phyloP scores from a whole-genome alignment of 2,888 invertebrate genomes.

The Dioctria rufipes region DNA sequence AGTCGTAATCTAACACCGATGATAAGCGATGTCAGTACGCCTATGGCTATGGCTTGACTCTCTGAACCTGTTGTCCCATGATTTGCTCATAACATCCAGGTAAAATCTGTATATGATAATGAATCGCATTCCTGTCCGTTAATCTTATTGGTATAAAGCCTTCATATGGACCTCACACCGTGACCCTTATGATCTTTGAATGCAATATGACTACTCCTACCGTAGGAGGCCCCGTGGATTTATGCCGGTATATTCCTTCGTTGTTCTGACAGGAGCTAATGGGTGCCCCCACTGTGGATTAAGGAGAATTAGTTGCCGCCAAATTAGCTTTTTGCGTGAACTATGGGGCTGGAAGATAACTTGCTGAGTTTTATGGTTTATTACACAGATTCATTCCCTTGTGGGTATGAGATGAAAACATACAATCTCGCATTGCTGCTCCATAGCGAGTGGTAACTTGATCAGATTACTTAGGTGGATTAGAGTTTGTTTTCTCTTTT shows the following conservation, averaged over 20 bases:
- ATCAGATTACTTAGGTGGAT: neutral
- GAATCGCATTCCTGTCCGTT: neutral
- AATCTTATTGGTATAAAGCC: neutral
- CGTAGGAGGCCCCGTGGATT: constrained; percentile 42
- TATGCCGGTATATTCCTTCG: constrained; percentile 15
- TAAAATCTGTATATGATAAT: neutral
- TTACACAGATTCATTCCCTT: neutral
- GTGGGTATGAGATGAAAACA: constrained; percentile 1
- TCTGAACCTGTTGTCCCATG: constrained; percentile 21
- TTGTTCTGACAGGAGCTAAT: constrained; percentile 29
- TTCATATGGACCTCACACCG: constrained; percentile 35
- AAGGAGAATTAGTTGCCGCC: constrained; percentile 14
- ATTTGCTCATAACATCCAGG: constrained; percentile 2
- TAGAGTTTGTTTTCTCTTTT: neutral
- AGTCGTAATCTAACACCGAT: constrained; percentile 32
- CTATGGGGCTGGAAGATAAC: constrained; percentile 1
- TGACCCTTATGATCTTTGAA: constrained; percentile 6
- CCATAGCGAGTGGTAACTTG: too few relatives aligned
- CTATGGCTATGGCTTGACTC: constrained; percentile 7
- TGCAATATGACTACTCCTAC: constrained; percentile 9
- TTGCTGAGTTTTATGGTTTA: constrained; percentile 26
- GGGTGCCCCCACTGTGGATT: constrained; percentile 35
- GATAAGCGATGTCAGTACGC: constrained; percentile 23
- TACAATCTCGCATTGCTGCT: too few relatives aligned
- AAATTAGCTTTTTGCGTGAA: constrained; percentile 36